Conservation (phyloP, 1,140 invertebrate species). For the Contarinia nasturtii region DNA sequence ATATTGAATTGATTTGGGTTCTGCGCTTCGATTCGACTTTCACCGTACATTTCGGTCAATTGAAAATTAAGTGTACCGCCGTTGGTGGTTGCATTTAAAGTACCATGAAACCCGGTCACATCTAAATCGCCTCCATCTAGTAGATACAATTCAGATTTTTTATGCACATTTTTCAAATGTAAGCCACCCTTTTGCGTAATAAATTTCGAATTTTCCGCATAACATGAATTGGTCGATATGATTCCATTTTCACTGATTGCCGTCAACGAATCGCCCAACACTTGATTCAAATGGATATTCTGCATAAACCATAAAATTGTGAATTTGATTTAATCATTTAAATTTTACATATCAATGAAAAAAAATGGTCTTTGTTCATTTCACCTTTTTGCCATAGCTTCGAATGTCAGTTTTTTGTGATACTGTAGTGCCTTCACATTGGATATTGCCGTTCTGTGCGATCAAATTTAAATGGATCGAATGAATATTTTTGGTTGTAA, state of each 20-base stretch:
- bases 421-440: slow-evolving; percentile 13
- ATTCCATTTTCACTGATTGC: slow-evolving; percentile 13
- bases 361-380: not conserved
- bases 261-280: slow-evolving; percentile 14
- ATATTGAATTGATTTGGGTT: slow-evolving; percentile 12
- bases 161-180: slow-evolving; percentile 18
- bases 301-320: slow-evolving; percentile 1
- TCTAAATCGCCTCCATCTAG: slow-evolving; percentile 12
- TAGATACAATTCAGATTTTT: slow-evolving; percentile 13
- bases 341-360: not conserved
- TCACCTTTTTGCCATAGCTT: slow-evolving; percentile 11
- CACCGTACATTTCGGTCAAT: slow-evolving; percentile 15
- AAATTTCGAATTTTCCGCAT: slow-evolving; percentile 18
- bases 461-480: slow-evolving; percentile 10
- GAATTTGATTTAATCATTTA: too few species aligned
- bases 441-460: slow-evolving; percentile 13
- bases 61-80: slow-evolving; percentile 17
- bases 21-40: slow-evolving; percentile 11
- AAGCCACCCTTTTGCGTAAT: slow-evolving; percentile 13
- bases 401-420: slow-evolving; percentile 12
- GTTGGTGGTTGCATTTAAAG: slow-evolving; percentile 12
- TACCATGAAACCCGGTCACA: slow-evolving; percentile 22
- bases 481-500: slow-evolving; percentile 13
- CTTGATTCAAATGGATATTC: slow-evolving; percentile 15
- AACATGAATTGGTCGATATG: slow-evolving; percentile 16